These are phyloP conservation scores for Pelvicachromis taeniatus DNA, from an alignment of 2,113 vertebrate species.

Conservation along the genomic window DNA sequence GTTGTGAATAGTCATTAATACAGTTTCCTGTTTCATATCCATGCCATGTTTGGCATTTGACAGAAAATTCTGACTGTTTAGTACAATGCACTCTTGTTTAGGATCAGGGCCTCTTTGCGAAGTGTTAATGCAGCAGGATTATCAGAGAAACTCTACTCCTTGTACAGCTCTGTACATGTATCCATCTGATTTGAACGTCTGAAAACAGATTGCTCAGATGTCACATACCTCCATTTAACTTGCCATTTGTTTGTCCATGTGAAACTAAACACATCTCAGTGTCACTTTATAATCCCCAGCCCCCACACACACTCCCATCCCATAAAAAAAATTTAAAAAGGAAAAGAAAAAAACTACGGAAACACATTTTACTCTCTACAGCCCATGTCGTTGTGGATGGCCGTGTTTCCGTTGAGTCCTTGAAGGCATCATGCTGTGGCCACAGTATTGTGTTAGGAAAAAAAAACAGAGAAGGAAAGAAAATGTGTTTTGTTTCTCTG, in stretches of 20 bases:
- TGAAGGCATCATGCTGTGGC: slow-evolving; percentile 28
- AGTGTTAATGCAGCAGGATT: slow-evolving; percentile 1
- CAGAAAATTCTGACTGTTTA: slow-evolving; percentile 46
- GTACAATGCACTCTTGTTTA: slow-evolving; percentile 39
- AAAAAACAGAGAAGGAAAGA: slow-evolving; percentile 24
- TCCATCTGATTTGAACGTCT: slow-evolving; percentile 20
- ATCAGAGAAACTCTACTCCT: slow-evolving; percentile 8
- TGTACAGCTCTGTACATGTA: slow-evolving; percentile 10
- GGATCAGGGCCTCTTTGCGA: slow-evolving; percentile 42
- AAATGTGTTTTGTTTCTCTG: slow-evolving; percentile 42
- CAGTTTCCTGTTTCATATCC: slow-evolving; percentile 3
- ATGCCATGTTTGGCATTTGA: slow-evolving; percentile 16
- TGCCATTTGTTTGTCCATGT: slow-evolving; percentile 55
- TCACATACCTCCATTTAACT: slow-evolving; percentile 25
- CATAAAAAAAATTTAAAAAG: background rate
- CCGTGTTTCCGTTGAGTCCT: slow-evolving; percentile 28
- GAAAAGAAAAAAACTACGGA: background rate
- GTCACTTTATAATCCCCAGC: slow-evolving; percentile 40
- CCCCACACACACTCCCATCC: background rate
- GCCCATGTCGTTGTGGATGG: background rate
- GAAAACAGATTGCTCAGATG: slow-evolving; percentile 15
- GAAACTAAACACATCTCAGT: slow-evolving; percentile 34
- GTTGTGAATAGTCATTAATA: slow-evolving; percentile 29
- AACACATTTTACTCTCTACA: slow-evolving; percentile 15
- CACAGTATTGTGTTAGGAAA: slow-evolving; percentile 39